Evolutionary conservation across 2,888 invertebrate species (phyloP), one percentile per base, ranked within the genome.

Genomic region (Horisme vitalbata): DNA sequence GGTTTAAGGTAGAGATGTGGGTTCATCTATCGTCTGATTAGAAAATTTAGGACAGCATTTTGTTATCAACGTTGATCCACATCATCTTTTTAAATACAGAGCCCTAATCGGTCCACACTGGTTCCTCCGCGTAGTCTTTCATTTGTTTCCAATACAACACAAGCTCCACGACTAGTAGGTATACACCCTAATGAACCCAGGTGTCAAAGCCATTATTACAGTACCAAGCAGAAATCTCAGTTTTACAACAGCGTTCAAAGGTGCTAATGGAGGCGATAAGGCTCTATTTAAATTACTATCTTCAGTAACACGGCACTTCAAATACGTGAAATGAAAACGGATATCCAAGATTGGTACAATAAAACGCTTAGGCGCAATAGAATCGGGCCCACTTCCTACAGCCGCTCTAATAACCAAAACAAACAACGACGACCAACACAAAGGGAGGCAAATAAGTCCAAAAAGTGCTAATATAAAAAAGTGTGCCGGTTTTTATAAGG

Each of bases 391-490:
- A 89, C 88, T 88, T 89, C 89, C 89, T 88, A 87, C 75, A 79
- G 80, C 64, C 79, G 72, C 76, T 68, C 79, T 83, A 86, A 88
- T 87, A 85, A 85, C 85, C 82, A 86, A 89, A 89, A 89, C 87
- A 89, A 89, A 87, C 87, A 87, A 78, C 74, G 63, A 71, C 75
- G 75, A 78, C 72, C 65, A 69, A 75, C 82, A 87, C 87, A 88
- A 88, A 86, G 74, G 75, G 73, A 81, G 77, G 75, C 79, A 85
- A 86, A 87, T 83, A 84, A 84, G 81, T 73, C 81, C 79, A 84
- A 87, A 87, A 87, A 88, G 85, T 79, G 81, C 80, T 79, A 81
- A 84, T 82, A 86, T 79, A 87, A 87, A 88, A 88, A 86, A 87
- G 79, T 80, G 84, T 83, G 82, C 73, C 80, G 78, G 85, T 85